These are phyloP conservation scores for Ariopsis seemanni DNA, from an alignment of 2,113 vertebrate genomes.

Conservation along the genomic window DNA sequence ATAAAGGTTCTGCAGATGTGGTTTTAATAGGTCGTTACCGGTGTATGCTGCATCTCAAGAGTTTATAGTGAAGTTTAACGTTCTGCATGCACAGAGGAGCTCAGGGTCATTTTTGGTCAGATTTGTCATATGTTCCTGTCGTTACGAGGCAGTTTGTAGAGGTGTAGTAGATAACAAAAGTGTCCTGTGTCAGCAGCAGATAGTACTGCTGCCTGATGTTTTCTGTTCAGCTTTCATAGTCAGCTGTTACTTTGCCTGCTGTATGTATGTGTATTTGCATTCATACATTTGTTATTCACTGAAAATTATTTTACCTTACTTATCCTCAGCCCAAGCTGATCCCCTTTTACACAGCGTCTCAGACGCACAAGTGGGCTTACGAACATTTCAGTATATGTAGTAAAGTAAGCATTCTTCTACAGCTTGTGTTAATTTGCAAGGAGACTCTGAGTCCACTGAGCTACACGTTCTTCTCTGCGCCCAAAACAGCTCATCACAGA, in stretches of 20 bases:
- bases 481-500: slow-evolving; percentile 62
- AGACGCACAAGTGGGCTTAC: not conserved
- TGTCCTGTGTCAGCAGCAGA: slow-evolving; percentile 35
- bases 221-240: slow-evolving; percentile 40
- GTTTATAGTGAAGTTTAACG: not conserved
- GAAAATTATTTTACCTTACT: not conserved
- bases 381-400: not conserved
- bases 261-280: not conserved
- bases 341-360: not conserved
- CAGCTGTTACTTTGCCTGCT: slow-evolving; percentile 31
- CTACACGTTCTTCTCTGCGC: slow-evolving; percentile 41
- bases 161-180: slow-evolving; percentile 7
- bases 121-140: slow-evolving; percentile 51
- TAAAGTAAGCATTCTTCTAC: not conserved
- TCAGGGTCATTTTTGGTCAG: slow-evolving; percentile 28
- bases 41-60: not conserved
- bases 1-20: too few species aligned
- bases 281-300: not conserved
- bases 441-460: not conserved
- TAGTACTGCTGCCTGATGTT: slow-evolving; percentile 25
- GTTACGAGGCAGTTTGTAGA: slow-evolving; percentile 31
- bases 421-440: not conserved
- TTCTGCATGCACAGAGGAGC: not conserved
- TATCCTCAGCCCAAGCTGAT: slow-evolving; percentile 17
- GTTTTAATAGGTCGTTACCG: not conserved